Conservation (phyloP, 2,888 invertebrate species). For the Cartodere bifasciata region DNA sequence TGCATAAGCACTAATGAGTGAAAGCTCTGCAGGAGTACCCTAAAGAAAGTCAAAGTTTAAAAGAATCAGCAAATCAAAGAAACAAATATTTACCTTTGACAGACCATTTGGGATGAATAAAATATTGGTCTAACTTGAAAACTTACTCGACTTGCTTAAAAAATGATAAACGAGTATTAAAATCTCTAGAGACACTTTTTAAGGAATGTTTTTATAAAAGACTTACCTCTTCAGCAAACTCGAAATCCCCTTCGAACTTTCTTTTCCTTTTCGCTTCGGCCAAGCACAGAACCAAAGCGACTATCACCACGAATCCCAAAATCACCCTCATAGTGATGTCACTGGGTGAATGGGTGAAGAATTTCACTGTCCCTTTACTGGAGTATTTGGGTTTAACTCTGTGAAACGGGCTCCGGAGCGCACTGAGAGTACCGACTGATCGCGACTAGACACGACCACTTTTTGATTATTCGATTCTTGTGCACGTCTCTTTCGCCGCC, state of each 20-base stretch:
- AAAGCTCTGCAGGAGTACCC: no score
- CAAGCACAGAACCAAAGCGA: slow-evolving; percentile 30
- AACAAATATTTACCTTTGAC: no score
- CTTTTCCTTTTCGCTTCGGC: slow-evolving; percentile 47
- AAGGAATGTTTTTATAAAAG: not conserved
- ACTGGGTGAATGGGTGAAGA: no score
- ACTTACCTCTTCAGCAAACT: slow-evolving; percentile 65
- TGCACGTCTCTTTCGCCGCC: slow-evolving; percentile 17
- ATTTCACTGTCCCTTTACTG: slow-evolving; percentile 4
- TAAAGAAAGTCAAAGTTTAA: no score
- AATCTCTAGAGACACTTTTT: no score
- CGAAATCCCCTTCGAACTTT: slow-evolving; percentile 66
- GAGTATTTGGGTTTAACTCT: no score
- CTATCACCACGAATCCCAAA: slow-evolving; percentile 35
- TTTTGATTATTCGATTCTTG: slow-evolving; percentile 30
- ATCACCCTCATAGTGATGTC: slow-evolving; percentile 33
- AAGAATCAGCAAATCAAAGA: no score
- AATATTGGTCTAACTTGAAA: no score
- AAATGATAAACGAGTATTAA: no score
- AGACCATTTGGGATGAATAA: no score
- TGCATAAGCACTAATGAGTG: no score
- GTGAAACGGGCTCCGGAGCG: not conserved
- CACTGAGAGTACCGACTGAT: slow-evolving; percentile 19
- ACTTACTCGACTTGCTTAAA: no score
- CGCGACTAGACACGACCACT: slow-evolving; percentile 27